Evolutionary conservation across 92 coral and sea anemone species (phyloP), one percentile per base, ranked within the genome.

Genomic region (Epizoanthus ramosus): DNA sequence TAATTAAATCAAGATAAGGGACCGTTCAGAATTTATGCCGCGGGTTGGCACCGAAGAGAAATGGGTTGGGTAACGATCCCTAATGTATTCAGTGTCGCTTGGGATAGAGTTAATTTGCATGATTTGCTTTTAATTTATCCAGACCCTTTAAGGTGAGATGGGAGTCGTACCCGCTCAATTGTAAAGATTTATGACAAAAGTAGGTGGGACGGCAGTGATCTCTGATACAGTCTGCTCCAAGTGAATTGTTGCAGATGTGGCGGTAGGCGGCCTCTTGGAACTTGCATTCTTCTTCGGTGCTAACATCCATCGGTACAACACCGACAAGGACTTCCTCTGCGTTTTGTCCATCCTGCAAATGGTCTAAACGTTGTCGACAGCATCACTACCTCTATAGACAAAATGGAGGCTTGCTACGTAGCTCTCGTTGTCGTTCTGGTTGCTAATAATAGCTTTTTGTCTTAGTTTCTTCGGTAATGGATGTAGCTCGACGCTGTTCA

Each of bases 201-300:
- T 61, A 84, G 19, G 80, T 67, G 19, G 85, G 76, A 24, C 90
- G 90, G 33, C 87, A 81, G 35, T 87, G 80, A 58, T 88, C 91
- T n/a, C 89, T 22, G 19, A 88, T 85, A 8, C 81, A 60, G 23
- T 88, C 91, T 22, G 74, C 54, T 31, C 72, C 56, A 24, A 81
- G 83, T 52, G 69, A 63, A 8, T 72, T 25, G n/a, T 65, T 83
- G 61, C 87, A 85, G 52, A 89, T 89, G 52, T 85, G 84, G 39
- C 89, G 85, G 64, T 63, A 6, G 6, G 72, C 66, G 21, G 69
- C 74, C 6, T 73, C 43, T 72, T 85, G 89, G 76, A 89, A 89
- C 17, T 16, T 59, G 43, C 74, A 57, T 37, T 89, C 89, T 37
- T 85, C 73, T 3, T 52, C 80, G 0, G 0, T 37, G 3, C 54